Conservation (phyloP, 2,888 invertebrate genomes). For the Perithous albicinctus region DNA sequence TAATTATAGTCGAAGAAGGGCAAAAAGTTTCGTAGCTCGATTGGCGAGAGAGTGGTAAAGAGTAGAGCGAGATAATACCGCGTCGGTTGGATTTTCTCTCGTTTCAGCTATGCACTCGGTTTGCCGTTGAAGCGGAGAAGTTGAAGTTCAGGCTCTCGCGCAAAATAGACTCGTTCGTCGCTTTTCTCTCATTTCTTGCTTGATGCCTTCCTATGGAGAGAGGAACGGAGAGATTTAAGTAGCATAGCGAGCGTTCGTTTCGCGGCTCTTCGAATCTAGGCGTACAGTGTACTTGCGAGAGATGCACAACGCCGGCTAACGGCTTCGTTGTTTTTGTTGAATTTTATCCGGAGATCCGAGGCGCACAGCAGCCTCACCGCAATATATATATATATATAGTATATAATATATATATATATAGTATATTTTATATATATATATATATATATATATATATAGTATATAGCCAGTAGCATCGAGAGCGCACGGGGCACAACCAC, state of each 20-base stretch:
- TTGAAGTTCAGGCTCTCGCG: slow-evolving; percentile 54
- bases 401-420: no score
- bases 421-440: no score
- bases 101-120: slow-evolving; percentile 6
- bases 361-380: slow-evolving; percentile 44
- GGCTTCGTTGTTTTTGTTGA: slow-evolving; percentile 79
- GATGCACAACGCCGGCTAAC: slow-evolving; percentile 73
- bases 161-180: slow-evolving; percentile 37
- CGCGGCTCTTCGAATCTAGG: slow-evolving; percentile 44
- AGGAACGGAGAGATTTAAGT: slow-evolving; percentile 9
- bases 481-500: slow-evolving; percentile 49
- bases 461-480: slow-evolving; percentile 6
- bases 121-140: slow-evolving; percentile 45
- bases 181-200: slow-evolving; percentile 41
- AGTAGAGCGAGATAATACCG: background rate
- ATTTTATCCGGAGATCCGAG: slow-evolving; percentile 74
- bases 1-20: slow-evolving; percentile 63
- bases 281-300: slow-evolving; percentile 5
- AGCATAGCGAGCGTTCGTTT: slow-evolving; percentile 23
- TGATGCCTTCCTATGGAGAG: background rate
- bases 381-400: no score
- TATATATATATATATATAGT: no score
- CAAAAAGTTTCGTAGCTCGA: slow-evolving; percentile 52
- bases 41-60: slow-evolving; percentile 8
- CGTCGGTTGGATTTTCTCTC: slow-evolving; percentile 30